Conservation (phyloP, 1,140 invertebrate species). For the Orchestia grillus region DNA sequence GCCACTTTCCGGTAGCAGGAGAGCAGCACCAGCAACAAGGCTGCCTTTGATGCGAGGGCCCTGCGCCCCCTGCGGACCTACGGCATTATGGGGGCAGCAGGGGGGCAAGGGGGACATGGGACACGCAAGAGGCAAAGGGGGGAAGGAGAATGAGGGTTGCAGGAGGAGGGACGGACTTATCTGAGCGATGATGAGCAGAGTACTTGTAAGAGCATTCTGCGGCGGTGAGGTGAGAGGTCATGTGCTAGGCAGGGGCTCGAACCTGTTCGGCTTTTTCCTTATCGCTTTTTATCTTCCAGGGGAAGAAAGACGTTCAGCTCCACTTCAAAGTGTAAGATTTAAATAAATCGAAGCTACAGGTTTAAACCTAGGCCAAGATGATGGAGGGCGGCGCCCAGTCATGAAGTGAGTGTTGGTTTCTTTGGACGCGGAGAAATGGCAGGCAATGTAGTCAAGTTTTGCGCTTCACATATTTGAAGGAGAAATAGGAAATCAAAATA, state of each 20-base stretch:
- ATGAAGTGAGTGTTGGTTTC: not conserved
- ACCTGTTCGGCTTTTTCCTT: not conserved
- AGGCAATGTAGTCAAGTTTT: no score
- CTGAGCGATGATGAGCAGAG: not conserved
- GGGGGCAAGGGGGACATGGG: no score
- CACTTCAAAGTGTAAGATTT: no score
- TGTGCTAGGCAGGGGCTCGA: not conserved
- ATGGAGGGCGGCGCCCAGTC: not conserved
- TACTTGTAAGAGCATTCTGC: not conserved
- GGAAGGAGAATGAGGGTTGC: no score
- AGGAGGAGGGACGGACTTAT: not conserved
- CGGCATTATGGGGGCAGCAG: not conserved
- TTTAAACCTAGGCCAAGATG: not conserved
- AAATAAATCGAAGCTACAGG: no score
- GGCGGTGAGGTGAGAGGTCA: not conserved
- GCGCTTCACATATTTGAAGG: no score
- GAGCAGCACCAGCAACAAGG: not conserved
- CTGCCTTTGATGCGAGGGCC: not conserved
- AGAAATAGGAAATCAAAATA: no score
- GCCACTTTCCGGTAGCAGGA: not conserved
- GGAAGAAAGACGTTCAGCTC: no score
- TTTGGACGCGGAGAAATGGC: no score
- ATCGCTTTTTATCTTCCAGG: not conserved
- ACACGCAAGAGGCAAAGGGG: not conserved
- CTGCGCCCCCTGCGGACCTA: constrained; percentile 15